Conservation (phyloP, 2,888 invertebrate genomes). For the Herminia tarsipennalis region DNA sequence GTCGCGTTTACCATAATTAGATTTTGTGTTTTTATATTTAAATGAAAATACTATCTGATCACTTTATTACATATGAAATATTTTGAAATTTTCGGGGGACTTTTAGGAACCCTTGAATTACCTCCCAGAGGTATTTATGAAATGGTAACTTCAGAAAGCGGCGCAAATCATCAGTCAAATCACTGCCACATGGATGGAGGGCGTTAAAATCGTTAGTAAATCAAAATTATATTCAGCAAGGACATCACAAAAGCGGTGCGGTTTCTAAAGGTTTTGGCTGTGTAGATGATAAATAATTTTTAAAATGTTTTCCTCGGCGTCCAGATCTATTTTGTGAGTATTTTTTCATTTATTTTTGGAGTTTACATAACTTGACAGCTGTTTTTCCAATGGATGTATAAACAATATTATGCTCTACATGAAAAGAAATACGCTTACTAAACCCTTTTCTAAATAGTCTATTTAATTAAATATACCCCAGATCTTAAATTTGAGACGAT, state of each 20-base stretch:
- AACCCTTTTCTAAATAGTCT: no score
- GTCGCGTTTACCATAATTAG: no score
- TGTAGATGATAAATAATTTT: slow-evolving; percentile 68
- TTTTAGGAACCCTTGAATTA: no score
- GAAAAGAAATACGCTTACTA: no score
- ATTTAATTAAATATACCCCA: no score
- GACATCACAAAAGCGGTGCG: slow-evolving; percentile 50
- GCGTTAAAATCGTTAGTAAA: slow-evolving; percentile 62
- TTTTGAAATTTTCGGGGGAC: no score
- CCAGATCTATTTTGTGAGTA: slow-evolving; percentile 81
- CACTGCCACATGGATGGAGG: slow-evolving; percentile 70
- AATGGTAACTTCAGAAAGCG: no score
- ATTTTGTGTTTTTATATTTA: no score
- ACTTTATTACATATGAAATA: no score
- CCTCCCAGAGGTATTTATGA: no score
- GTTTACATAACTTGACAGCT: slow-evolving; percentile 84
- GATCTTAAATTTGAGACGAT: no score
- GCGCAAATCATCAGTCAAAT: slow-evolving; percentile 50
- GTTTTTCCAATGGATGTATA: slow-evolving; percentile 66
- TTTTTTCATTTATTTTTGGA: slow-evolving; percentile 73
- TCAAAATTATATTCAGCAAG: slow-evolving; percentile 43
- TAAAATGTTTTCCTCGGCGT: slow-evolving; percentile 80
- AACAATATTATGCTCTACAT: slow-evolving; percentile 49
- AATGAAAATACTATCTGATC: no score
- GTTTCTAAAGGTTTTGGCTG: slow-evolving; percentile 45